A percentile compares a stretch with the other conserved stretches of the same genome.
phyloP scores from a whole-genome alignment of 2,797 vertebrate genomes.

The Galagoides demidoff region DNA sequence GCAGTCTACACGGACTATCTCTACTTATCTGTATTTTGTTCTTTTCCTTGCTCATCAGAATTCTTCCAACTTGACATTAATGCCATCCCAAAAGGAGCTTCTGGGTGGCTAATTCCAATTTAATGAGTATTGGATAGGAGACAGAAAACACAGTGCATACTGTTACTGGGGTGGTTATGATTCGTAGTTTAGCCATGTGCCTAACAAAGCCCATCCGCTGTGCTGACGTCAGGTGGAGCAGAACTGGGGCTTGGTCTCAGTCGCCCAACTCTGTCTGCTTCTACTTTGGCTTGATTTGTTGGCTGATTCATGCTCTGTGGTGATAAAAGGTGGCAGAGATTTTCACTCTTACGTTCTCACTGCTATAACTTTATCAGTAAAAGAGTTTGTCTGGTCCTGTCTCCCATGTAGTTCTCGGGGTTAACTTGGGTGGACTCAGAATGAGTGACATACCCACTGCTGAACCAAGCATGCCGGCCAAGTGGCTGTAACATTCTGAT shows the following conservation, averaged over 20 bases:
- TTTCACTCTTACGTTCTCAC: neutral
- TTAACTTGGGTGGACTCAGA: neutral
- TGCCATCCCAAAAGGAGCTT: neutral
- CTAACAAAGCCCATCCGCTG: neutral
- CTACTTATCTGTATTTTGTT: neutral
- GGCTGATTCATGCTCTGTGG: neutral
- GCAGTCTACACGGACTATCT: neutral
- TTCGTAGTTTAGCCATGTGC: neutral
- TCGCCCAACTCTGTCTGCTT: neutral
- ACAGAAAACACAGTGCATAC: neutral
- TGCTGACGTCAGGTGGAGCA: neutral
- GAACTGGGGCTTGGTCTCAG: neutral
- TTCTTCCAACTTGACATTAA: neutral
- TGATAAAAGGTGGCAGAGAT: neutral
- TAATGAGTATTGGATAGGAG: neutral
- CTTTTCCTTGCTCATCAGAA: neutral
- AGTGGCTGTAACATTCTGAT: neutral
- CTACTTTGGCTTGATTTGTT: neutral
- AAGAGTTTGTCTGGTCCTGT: neutral
- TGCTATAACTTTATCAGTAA: neutral
- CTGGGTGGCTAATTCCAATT: neutral
- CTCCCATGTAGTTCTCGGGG: neutral
- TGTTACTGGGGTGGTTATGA: neutral
- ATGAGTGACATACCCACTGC: neutral
- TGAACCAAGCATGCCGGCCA: neutral